A percentile compares a stretch with the other conserved stretches of the same genome.
phyloP scores from a whole-genome alignment of 2,797 vertebrate species.

The Danio aesculapii region DNA sequence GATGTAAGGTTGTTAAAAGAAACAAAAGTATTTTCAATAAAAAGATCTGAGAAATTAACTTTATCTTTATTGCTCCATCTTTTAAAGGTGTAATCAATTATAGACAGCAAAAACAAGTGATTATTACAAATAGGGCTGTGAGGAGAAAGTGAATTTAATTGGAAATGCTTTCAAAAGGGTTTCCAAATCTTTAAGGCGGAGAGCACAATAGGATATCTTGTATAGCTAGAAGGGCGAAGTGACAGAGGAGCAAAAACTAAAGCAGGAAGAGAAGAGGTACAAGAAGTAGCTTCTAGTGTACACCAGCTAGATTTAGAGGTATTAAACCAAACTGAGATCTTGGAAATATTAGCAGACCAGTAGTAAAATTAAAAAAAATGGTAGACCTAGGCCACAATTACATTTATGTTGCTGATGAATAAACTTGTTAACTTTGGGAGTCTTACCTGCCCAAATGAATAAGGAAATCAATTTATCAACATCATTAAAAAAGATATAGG shows the following conservation, averaged over 20 bases:
- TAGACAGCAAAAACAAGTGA: background rate
- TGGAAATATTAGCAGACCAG: background rate
- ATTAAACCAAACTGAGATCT: background rate
- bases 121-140: background rate
- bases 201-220: background rate
- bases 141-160: background rate
- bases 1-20: no score
- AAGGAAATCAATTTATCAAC: background rate
- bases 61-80: background rate
- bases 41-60: background rate
- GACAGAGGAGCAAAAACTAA: background rate
- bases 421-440: background rate
- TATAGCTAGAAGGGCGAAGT: background rate
- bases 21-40: background rate
- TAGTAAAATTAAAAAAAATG: background rate
- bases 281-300: background rate
- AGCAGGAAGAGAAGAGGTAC: background rate
- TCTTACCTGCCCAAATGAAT: background rate
- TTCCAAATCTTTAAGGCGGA: conserved; percentile 3
- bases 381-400: background rate
- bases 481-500: background rate
- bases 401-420: background rate
- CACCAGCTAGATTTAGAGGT: background rate
- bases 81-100: background rate
- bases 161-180: background rate